Percentiles rank a stretch among this genome's conserved stretches.
Conservation (phyloP, 2,888 invertebrate genomes). For the Chymomyza fuscimana region DNA sequence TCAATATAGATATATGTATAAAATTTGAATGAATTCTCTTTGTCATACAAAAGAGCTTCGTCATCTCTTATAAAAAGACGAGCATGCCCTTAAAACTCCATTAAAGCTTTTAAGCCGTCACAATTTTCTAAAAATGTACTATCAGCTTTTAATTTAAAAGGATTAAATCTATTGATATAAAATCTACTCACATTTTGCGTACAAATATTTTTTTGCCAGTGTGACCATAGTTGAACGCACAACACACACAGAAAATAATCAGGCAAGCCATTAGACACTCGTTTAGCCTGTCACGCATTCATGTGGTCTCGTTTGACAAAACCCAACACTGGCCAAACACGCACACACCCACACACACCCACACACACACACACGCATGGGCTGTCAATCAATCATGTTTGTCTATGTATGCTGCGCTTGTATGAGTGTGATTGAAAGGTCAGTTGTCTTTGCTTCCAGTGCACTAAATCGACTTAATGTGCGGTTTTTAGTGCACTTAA, state of each 20-base stretch:
- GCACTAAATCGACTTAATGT: constrained; percentile 53
- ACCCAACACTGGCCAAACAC: neutral
- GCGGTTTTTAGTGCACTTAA: constrained; percentile 45
- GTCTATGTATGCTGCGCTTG: neutral
- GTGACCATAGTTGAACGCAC: constrained; percentile 22
- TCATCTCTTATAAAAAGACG: too few relatives aligned
- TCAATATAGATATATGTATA: too few relatives aligned
- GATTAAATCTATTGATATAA: too few relatives aligned
- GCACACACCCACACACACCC: constrained; percentile 2
- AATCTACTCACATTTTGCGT: too few relatives aligned
- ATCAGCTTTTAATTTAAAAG: too few relatives aligned
- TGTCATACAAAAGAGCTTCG: too few relatives aligned
- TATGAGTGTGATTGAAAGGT: constrained; percentile 1
- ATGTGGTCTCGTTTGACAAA: constrained; percentile 33
- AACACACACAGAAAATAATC: constrained; percentile 30
- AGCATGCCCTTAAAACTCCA: too few relatives aligned
- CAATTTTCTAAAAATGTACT: too few relatives aligned
- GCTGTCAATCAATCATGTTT: constrained; percentile 59
- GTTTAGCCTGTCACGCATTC: constrained; percentile 43
- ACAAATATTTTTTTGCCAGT: too few relatives aligned
- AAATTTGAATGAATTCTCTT: too few relatives aligned
- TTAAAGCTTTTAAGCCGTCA: too few relatives aligned
- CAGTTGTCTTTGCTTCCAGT: constrained; percentile 25
- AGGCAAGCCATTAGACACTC: neutral
- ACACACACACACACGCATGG: constrained; percentile 2